phyloP scores from a whole-genome alignment of 2,113 vertebrate species.

The Hemiprocne comata region DNA sequence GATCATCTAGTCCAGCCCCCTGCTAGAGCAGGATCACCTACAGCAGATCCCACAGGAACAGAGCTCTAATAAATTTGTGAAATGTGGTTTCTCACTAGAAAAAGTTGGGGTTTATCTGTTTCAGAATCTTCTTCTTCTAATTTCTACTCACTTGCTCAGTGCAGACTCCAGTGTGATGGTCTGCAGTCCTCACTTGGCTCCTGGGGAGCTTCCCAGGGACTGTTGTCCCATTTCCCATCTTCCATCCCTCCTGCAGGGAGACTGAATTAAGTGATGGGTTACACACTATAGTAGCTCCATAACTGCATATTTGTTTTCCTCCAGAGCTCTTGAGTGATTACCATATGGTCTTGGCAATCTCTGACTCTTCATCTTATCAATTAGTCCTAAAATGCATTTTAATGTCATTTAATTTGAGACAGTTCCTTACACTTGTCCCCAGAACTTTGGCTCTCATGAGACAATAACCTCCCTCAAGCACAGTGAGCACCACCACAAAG shows the following conservation, averaged over 20 bases:
- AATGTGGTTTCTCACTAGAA: neutral
- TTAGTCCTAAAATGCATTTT: constrained; percentile 62
- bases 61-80: neutral
- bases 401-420: constrained; percentile 54
- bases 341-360: constrained; percentile 65
- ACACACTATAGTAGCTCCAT: constrained; percentile 45
- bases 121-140: neutral
- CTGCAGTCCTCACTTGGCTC: neutral
- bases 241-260: constrained; percentile 46
- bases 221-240: constrained; percentile 42
- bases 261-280: constrained; percentile 61
- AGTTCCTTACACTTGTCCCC: constrained; percentile 47
- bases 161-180: neutral
- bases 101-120: neutral
- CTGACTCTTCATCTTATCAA: constrained; percentile 65
- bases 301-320: constrained; percentile 68
- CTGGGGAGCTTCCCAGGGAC: constrained; percentile 16
- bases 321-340: constrained; percentile 59
- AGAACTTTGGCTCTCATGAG: constrained; percentile 28
- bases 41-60: neutral
- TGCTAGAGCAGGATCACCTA: too few relatives aligned
- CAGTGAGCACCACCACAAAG: neutral
- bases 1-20: too few relatives aligned
- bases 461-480: neutral
- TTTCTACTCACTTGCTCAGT: neutral